Conservation (phyloP, 2,113 vertebrate species). For the Alosa alosa region DNA sequence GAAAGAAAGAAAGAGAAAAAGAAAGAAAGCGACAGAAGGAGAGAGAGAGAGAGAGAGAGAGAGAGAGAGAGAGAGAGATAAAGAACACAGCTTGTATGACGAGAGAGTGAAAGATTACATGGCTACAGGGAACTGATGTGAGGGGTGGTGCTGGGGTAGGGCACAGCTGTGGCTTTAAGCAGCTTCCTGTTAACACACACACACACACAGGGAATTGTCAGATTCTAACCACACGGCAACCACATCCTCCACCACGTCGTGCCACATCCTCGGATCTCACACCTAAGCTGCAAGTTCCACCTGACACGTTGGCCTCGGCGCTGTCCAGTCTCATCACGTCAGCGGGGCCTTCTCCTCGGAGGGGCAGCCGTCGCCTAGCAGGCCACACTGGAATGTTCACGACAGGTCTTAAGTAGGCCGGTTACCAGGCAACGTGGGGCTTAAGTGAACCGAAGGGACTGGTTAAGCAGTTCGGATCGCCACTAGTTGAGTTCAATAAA, state of each 20-base stretch:
- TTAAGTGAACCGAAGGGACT: background rate
- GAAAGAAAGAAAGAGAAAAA: background rate
- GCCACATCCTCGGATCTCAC: background rate
- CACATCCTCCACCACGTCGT: background rate
- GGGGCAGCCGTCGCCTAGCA: background rate
- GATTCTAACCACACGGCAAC: background rate
- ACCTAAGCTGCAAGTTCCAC: background rate
- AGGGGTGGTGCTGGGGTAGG: background rate
- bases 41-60: background rate
- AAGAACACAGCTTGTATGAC: no score
- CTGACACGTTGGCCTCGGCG: background rate
- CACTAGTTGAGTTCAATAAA: conserved; percentile 8
- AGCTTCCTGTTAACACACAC: background rate
- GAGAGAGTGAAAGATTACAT: background rate
- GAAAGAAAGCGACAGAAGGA: background rate
- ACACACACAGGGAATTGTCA: background rate
- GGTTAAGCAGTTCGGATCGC: background rate
- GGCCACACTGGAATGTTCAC: background rate
- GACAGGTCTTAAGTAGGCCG: background rate
- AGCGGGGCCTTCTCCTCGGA: background rate
- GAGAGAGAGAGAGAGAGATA: background rate
- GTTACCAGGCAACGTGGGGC: background rate
- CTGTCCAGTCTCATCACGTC: background rate
- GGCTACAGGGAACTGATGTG: background rate
- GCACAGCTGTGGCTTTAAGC: conserved; percentile 6